These are phyloP conservation scores for Carcharodon carcharias DNA, from an alignment of 2,797 vertebrate species.

Conservation along the genomic window DNA sequence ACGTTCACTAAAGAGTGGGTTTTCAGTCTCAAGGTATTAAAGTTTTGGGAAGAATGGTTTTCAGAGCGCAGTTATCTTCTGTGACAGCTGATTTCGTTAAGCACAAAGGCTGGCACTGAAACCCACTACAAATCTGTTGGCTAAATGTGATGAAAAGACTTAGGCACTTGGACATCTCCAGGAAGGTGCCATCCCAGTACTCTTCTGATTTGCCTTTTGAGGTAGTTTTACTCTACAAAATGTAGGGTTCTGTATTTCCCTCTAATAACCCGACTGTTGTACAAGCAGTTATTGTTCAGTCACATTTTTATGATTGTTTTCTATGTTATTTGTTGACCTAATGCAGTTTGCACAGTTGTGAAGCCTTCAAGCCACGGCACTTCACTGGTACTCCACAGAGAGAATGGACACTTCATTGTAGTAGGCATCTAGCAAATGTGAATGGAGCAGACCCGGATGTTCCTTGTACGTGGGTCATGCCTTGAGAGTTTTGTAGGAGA, in stretches of 20 bases:
- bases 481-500: slow-evolving; percentile 37
- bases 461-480: background rate
- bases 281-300: slow-evolving; percentile 56
- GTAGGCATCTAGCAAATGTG: slow-evolving; percentile 39
- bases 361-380: slow-evolving; percentile 78
- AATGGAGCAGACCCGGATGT: slow-evolving; percentile 16
- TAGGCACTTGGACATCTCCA: slow-evolving; percentile 58
- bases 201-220: slow-evolving; percentile 54
- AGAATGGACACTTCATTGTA: slow-evolving; percentile 59
- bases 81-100: slow-evolving; percentile 3
- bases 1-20: background rate
- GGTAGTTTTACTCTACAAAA: slow-evolving; percentile 64
- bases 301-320: slow-evolving; percentile 48
- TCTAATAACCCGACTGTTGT: slow-evolving; percentile 59
- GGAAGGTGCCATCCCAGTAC: slow-evolving; percentile 62
- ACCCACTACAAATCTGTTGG: slow-evolving; percentile 44
- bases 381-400: slow-evolving; percentile 66
- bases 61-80: slow-evolving; percentile 11
- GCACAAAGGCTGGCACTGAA: background rate
- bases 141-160: slow-evolving; percentile 51
- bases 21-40: slow-evolving; percentile 1
- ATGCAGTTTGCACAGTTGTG: slow-evolving; percentile 93
- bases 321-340: slow-evolving; percentile 77
- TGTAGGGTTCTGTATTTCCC: slow-evolving; percentile 41
- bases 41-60: slow-evolving; percentile 15